phyloP scores from a whole-genome alignment of 2,113 vertebrate genomes.

The Motacilla tschutschensis region DNA sequence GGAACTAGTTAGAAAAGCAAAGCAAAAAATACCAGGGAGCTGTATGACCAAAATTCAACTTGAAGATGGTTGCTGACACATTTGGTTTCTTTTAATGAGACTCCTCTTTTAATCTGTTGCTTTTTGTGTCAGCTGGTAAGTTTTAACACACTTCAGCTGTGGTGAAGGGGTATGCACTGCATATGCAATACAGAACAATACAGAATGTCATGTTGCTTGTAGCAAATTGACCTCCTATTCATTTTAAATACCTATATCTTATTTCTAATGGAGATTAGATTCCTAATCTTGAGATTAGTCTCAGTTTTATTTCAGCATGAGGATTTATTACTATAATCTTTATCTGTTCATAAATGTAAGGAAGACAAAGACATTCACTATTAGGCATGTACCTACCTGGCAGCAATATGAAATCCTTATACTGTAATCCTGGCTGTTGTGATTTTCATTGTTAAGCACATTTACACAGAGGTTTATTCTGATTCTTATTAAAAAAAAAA shows the following conservation, averaged over 20 bases:
- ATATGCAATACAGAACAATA: not conserved
- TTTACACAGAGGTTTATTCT: not conserved
- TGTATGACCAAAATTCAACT: conserved; percentile 4
- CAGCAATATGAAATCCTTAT: not conserved
- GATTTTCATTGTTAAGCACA: not conserved
- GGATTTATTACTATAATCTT: not conserved
- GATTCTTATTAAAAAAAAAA: not conserved
- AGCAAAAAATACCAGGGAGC: not conserved
- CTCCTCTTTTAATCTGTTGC: not conserved
- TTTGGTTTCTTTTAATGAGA: conserved; percentile 3
- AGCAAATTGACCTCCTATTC: not conserved
- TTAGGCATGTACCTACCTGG: not conserved
- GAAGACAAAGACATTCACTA: not conserved
- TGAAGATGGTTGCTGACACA: not conserved
- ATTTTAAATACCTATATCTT: not conserved
- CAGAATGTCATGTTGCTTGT: not conserved
- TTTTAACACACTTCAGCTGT: not conserved
- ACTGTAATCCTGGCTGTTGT: not conserved
- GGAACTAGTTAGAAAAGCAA: conserved; percentile 59
- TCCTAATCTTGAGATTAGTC: conserved; percentile 21
- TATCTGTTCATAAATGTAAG: not conserved
- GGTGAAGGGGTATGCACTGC: not conserved
- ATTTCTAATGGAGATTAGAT: conserved; percentile 13
- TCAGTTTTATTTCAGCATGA: not conserved
- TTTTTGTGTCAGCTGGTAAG: not conserved